Evolutionary conservation across 1,140 invertebrate species (phyloP).

Genomic region (Melipona quadrifasciata): DNA sequence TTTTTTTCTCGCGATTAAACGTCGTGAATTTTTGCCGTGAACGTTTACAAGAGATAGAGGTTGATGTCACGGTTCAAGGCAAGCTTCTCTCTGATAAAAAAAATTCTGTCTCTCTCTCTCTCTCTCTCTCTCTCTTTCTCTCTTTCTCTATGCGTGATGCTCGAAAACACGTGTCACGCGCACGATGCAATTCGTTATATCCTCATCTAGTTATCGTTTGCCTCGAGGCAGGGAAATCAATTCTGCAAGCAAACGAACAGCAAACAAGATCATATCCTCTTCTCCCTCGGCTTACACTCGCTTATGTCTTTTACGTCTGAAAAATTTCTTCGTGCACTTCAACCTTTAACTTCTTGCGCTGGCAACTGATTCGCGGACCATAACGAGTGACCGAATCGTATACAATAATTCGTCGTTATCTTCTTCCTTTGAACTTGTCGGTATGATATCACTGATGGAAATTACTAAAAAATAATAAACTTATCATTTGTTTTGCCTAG

Average conservation of each 20-base stretch:
- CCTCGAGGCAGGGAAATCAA: not conserved
- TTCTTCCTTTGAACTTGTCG: too few species aligned
- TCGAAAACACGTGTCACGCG: not conserved
- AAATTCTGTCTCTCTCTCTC: not conserved
- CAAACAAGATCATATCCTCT: not conserved
- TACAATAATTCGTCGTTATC: too few species aligned
- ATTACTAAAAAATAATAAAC: too few species aligned
- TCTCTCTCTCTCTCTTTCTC: too few species aligned
- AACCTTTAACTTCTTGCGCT: too few species aligned
- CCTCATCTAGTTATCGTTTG: not conserved
- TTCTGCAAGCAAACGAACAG: not conserved
- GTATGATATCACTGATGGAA: too few species aligned
- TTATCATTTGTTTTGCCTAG: too few species aligned
- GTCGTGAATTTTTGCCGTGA: not conserved
- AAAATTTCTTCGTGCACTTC: not conserved
- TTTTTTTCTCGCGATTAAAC: not conserved
- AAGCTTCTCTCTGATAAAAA: not conserved
- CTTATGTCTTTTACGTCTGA: not conserved
- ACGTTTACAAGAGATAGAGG: not conserved
- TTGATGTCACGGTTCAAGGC: slow-evolving; percentile 26
- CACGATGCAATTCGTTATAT: not conserved
- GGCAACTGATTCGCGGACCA: too few species aligned
- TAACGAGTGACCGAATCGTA: too few species aligned
- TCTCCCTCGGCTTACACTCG: not conserved
- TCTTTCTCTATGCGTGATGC: not conserved